Evolutionary conservation across 2,888 invertebrate genomes (phyloP).

Genomic region (Drosophila nr. medialis): DNA sequence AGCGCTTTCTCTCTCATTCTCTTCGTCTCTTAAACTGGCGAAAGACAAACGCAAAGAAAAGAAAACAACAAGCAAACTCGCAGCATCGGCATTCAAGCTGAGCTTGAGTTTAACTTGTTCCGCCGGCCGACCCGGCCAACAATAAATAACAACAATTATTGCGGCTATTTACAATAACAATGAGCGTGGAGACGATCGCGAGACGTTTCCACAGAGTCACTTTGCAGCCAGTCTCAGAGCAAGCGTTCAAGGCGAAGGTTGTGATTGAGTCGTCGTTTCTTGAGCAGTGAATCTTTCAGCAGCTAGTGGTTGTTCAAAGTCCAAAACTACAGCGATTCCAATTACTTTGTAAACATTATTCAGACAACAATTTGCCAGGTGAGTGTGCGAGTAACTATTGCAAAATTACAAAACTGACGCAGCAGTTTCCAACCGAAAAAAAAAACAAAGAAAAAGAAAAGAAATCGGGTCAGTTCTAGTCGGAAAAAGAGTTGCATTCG

Average conservation of each 20-base stretch:
- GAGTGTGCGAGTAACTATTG: conserved; percentile 43
- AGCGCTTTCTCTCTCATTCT: conserved; percentile 7
- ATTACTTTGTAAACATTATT: conserved; percentile 28
- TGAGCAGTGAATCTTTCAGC: conserved; percentile 19
- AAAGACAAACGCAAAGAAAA: conserved; percentile 31
- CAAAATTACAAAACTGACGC: conserved; percentile 41
- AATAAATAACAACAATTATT: conserved; percentile 43
- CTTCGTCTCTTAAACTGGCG: conserved; percentile 1
- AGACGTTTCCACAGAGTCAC: conserved; percentile 23
- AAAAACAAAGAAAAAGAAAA: conserved; percentile 48
- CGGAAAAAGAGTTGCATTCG: conserved; percentile 46
- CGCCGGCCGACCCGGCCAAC: conserved; percentile 51
- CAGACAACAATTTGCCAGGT: conserved; percentile 51
- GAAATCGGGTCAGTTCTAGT: conserved; percentile 67
- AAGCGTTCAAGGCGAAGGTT: conserved; percentile 83
- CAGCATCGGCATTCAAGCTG: conserved; percentile 30
- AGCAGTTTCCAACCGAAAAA: conserved; percentile 43
- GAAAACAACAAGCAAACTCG: conserved; percentile 13
- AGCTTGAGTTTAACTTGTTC: conserved; percentile 56
- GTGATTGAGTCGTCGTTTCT: conserved; percentile 46
- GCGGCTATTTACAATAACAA: conserved; percentile 59
- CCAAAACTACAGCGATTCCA: conserved; percentile 39
- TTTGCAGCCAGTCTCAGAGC: conserved; percentile 70
- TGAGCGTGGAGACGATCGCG: conserved; percentile 44
- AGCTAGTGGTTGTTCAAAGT: conserved; percentile 58